Conservation (phyloP, 1,140 invertebrate genomes). For the Melanaphis sacchari region DNA sequence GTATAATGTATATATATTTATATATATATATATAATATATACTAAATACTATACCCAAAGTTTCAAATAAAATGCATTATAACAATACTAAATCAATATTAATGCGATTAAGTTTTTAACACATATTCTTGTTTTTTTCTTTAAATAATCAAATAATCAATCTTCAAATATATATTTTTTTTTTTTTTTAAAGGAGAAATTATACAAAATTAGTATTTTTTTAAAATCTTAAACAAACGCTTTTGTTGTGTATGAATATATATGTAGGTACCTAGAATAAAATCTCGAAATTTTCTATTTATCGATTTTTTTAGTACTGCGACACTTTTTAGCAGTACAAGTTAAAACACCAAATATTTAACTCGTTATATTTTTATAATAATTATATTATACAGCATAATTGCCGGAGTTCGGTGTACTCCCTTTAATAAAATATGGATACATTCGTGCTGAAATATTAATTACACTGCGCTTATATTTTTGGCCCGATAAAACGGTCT, state of each 20-base stretch:
- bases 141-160: neutral
- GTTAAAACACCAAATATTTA: neutral
- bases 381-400: neutral
- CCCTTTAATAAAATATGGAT: neutral
- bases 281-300: neutral
- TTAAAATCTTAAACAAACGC: neutral
- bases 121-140: neutral
- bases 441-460: conserved; percentile 42
- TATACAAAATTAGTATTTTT: neutral
- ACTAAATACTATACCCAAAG: neutral
- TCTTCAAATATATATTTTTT: too few species aligned
- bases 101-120: neutral
- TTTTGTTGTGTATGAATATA: neutral
- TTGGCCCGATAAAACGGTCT: neutral
- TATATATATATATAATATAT: too few species aligned
- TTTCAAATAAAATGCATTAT: neutral
- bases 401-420: neutral
- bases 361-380: neutral
- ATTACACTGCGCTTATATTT: neutral
- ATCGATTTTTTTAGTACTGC: neutral
- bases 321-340: neutral
- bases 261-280: too few species aligned
- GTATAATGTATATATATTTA: too few species aligned
- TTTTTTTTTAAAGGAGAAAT: too few species aligned
- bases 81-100: neutral